Conservation (phyloP, 1,140 invertebrate genomes). For the Neodiprion lecontei region DNA sequence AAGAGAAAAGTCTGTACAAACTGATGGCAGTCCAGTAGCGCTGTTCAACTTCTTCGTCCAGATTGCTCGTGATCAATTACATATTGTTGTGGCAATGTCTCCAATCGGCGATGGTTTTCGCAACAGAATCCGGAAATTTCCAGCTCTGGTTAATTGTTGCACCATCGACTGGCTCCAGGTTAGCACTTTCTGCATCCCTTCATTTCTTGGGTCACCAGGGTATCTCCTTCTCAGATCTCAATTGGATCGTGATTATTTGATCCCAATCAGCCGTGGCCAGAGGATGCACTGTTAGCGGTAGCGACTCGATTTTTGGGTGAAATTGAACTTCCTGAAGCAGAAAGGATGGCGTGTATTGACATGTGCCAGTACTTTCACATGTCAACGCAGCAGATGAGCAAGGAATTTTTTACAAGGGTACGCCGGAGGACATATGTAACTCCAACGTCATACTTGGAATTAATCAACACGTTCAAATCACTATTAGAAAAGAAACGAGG, state of each 20-base stretch:
- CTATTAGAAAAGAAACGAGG: slow-evolving; percentile 78
- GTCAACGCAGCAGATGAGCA: slow-evolving; percentile 79
- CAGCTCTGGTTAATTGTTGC: slow-evolving; percentile 94
- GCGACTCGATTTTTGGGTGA: slow-evolving; percentile 87
- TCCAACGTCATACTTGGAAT: slow-evolving; percentile 91
- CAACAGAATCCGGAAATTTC: slow-evolving; percentile 90
- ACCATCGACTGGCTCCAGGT: slow-evolving; percentile 98
- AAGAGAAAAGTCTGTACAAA: slow-evolving; percentile 88
- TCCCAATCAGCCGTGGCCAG: slow-evolving; percentile 80
- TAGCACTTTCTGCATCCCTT: slow-evolving; percentile 31
- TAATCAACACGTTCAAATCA: slow-evolving; percentile 91
- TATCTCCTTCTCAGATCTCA: not conserved
- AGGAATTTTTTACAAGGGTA: slow-evolving; percentile 74
- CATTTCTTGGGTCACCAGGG: not conserved
- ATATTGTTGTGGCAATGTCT: slow-evolving; percentile 92
- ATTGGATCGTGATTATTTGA: not conserved
- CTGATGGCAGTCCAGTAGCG: slow-evolving; percentile 88
- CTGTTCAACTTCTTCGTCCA: slow-evolving; percentile 94
- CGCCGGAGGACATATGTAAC: slow-evolving; percentile 90
- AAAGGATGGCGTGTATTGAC: slow-evolving; percentile 76
- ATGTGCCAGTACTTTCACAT: slow-evolving; percentile 94
- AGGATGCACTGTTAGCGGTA: slow-evolving; percentile 90
- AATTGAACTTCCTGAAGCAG: slow-evolving; percentile 79
- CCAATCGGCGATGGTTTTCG: slow-evolving; percentile 88
- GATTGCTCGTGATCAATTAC: slow-evolving; percentile 89